These are phyloP conservation scores for Mythimna lalbum DNA, from an alignment of 2,888 invertebrate genomes.

Conservation along the genomic window DNA sequence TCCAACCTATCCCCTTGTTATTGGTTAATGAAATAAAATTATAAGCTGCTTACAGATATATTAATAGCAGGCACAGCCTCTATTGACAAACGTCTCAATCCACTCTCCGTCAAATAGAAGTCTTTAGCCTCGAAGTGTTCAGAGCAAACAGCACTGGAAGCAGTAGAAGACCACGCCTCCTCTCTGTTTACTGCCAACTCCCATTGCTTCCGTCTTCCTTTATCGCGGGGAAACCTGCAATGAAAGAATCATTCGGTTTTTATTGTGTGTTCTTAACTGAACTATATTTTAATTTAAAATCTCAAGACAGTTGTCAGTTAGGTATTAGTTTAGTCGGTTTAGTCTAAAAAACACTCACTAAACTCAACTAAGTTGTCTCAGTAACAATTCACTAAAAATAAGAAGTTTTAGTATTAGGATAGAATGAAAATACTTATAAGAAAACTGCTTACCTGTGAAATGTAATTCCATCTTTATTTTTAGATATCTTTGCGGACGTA, in stretches of 20 bases:
- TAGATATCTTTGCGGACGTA: constrained; percentile 81
- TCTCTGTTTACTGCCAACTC: constrained; percentile 82
- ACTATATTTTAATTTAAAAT: not conserved
- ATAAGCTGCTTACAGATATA: constrained; percentile 78
- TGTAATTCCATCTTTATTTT: constrained; percentile 82
- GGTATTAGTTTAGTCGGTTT: too few species aligned
- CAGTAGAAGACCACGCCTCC: constrained; percentile 77
- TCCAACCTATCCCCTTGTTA: not conserved
- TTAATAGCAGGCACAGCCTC: constrained; percentile 81
- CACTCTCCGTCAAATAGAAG: constrained; percentile 83
- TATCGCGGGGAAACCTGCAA: constrained; percentile 80
- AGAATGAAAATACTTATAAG: not conserved
- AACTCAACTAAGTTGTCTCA: too few species aligned
- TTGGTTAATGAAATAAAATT: not conserved
- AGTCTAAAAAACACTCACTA: too few species aligned
- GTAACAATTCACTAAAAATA: not conserved
- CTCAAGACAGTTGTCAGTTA: not conserved
- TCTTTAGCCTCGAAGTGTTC: constrained; percentile 80
- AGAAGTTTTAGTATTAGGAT: not conserved
- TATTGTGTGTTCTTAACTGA: too few species aligned
- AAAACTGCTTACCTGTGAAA: constrained; percentile 78
- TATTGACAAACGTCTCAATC: constrained; percentile 76
- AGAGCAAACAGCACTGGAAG: constrained; percentile 82
- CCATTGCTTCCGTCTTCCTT: constrained; percentile 78
- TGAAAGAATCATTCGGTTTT: too few species aligned